A percentile compares a stretch with the other conserved stretches of the same genome.
phyloP scores from a whole-genome alignment of 2,888 invertebrate genomes.

The Hirudinaria manillensis region DNA sequence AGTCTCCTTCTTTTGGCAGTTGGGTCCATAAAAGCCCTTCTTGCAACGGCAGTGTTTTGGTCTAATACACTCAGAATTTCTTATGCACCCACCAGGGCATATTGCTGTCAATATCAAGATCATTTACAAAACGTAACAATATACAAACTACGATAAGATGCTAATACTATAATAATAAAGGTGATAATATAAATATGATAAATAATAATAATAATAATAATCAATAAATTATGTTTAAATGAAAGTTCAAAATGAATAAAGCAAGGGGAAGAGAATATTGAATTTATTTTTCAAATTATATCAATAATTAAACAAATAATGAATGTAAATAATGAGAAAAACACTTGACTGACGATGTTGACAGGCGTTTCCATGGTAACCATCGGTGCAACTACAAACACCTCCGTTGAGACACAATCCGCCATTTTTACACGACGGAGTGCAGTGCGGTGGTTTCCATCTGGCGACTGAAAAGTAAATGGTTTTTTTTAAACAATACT shows the following conservation, averaged over 20 bases:
- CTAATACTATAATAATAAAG: background rate
- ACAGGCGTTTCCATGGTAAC: conserved; percentile 51
- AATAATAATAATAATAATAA: conserved; percentile 1
- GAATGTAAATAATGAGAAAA: background rate
- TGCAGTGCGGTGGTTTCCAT: conserved; percentile 41
- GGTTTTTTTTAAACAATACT: too few species aligned
- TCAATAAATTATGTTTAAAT: background rate
- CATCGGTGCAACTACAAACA: conserved; percentile 46
- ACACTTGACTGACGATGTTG: conserved; percentile 47
- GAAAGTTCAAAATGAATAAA: too few species aligned
- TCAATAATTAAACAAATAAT: background rate
- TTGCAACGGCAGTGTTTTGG: conserved; percentile 49
- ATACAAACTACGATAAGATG: background rate
- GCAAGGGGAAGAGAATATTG: too few species aligned
- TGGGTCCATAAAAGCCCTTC: conserved; percentile 43
- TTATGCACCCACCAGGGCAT: conserved; percentile 47
- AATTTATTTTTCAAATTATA: background rate
- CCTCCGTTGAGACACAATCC: conserved; percentile 47
- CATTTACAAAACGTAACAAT: background rate
- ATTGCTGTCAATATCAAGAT: conserved; percentile 43
- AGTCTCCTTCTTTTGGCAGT: conserved; percentile 35
- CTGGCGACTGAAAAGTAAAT: conserved; percentile 6
- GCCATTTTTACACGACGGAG: conserved; percentile 46
- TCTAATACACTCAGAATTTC: conserved; percentile 45
- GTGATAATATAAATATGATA: background rate